Evolutionary conservation across 2,797 vertebrate species (phyloP).

Genomic region (Trachurus trachurus): DNA sequence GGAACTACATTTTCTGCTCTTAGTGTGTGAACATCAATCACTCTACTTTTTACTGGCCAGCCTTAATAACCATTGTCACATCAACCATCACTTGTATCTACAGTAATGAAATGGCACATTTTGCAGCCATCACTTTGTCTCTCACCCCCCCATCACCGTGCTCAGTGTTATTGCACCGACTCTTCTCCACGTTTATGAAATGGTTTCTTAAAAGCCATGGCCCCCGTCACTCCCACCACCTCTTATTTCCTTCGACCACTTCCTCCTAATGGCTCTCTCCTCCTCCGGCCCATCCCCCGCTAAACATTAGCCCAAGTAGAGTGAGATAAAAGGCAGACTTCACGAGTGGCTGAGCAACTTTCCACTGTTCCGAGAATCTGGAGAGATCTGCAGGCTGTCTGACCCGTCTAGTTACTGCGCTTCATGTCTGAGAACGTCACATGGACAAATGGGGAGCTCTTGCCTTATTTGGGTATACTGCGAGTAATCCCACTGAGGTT

Average conservation of each 20-base stretch:
- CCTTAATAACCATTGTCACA: conserved; percentile 58
- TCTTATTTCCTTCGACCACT: conserved; percentile 79
- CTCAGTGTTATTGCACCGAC: conserved; percentile 68
- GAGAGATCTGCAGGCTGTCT: conserved; percentile 70
- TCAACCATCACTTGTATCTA: conserved; percentile 34
- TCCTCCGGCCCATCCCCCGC: conserved; percentile 62
- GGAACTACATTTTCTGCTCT: conserved; percentile 48
- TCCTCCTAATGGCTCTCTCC: conserved; percentile 80
- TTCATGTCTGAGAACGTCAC: conserved; percentile 69
- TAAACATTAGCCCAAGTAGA: conserved; percentile 79
- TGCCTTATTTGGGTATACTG: conserved; percentile 82
- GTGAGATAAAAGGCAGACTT: conserved; percentile 82
- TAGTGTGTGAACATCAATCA: conserved; percentile 57
- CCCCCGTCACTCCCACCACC: conserved; percentile 75
- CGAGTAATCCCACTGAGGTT: conserved; percentile 76
- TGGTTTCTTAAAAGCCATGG: conserved; percentile 79
- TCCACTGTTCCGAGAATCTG: conserved; percentile 79
- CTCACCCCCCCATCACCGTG: conserved; percentile 37
- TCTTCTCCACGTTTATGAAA: conserved; percentile 78
- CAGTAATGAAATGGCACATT: conserved; percentile 69
- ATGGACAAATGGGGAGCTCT: conserved; percentile 64
- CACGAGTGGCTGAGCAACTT: conserved; percentile 77
- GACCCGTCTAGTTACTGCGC: conserved; percentile 73
- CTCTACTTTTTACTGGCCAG: conserved; percentile 32
- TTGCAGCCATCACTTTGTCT: conserved; percentile 40